A percentile compares a stretch with the other conserved stretches of the same genome.
Evolutionary conservation across 1,140 invertebrate genomes (phyloP).

Genomic region (Ceratoteleas bidentatus): DNA sequence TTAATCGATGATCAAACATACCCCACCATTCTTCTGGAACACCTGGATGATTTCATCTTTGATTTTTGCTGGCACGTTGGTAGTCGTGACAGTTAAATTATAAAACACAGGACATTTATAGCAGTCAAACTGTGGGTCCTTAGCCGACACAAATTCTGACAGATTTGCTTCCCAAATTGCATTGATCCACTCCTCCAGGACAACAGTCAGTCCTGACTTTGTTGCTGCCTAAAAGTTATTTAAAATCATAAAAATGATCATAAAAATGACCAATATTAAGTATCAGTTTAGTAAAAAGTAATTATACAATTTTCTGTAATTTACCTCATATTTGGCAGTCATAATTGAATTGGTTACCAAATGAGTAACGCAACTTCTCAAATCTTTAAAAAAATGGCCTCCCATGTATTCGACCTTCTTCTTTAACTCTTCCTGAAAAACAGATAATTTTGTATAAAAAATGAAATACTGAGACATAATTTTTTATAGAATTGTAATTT

Average conservation of each 20-base stretch:
- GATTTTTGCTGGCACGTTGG: slow-evolving; percentile 85
- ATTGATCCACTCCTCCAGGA: slow-evolving; percentile 90
- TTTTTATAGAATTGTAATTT: neutral
- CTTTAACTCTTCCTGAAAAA: slow-evolving; percentile 84
- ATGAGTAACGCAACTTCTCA: slow-evolving; percentile 90
- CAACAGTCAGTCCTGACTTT: slow-evolving; percentile 86
- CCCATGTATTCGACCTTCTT: slow-evolving; percentile 91
- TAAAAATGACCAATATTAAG: no score
- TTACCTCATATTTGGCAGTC: slow-evolving; percentile 88
- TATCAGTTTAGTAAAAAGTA: no score
- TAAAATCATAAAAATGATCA: no score
- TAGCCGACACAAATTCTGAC: slow-evolving; percentile 83
- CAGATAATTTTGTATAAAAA: neutral
- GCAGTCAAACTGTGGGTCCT: slow-evolving; percentile 84
- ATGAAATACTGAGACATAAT: neutral
- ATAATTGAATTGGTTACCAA: slow-evolving; percentile 88
- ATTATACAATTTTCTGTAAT: neutral
- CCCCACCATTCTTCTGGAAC: slow-evolving; percentile 88
- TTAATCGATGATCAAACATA: slow-evolving; percentile 72
- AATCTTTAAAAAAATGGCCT: slow-evolving; percentile 87
- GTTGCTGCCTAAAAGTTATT: slow-evolving; percentile 85
- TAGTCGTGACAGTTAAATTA: slow-evolving; percentile 89
- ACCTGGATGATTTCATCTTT: slow-evolving; percentile 87
- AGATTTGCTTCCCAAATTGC: slow-evolving; percentile 89
- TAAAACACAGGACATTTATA: slow-evolving; percentile 90